Evolutionary conservation across 2,797 vertebrate species (phyloP).

Genomic region (Sardinella longiceps): DNA sequence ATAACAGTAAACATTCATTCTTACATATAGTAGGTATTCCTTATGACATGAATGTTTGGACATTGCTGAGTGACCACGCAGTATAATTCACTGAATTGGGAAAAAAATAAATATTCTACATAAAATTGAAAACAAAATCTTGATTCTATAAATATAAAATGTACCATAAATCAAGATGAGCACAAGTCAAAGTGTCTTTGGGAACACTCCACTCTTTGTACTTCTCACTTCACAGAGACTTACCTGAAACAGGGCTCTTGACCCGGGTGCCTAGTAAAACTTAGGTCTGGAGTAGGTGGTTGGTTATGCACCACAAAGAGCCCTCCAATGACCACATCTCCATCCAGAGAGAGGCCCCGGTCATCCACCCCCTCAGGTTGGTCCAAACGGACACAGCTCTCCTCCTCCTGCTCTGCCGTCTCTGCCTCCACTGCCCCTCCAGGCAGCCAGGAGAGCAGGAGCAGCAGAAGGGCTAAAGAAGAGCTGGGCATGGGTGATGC

Average conservation of each 20-base stretch:
- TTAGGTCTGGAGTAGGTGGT: conserved; percentile 52
- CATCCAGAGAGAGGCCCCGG: conserved; percentile 69
- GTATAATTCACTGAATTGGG: background rate
- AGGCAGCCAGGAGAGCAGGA: background rate
- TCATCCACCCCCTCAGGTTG: conserved; percentile 34
- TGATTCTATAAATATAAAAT: background rate
- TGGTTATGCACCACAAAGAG: conserved; percentile 69
- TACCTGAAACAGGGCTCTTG: conserved; percentile 60
- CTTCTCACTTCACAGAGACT: background rate
- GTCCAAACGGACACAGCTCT: conserved; percentile 62
- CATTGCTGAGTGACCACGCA: background rate
- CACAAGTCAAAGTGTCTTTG: background rate
- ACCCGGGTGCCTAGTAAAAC: conserved; percentile 58
- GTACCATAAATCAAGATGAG: background rate
- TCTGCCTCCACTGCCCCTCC: conserved; percentile 36
- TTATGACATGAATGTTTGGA: background rate
- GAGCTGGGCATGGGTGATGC: conserved; percentile 39
- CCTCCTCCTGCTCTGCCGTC: conserved; percentile 39
- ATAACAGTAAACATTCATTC: too few species aligned
- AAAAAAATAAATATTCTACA: background rate
- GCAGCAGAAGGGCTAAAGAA: conserved; percentile 40
- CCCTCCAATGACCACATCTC: conserved; percentile 74
- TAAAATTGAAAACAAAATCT: background rate
- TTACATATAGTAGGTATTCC: background rate
- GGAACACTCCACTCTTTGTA: background rate